Conservation (phyloP, 2,888 invertebrate species). For the Spialia ferax region DNA sequence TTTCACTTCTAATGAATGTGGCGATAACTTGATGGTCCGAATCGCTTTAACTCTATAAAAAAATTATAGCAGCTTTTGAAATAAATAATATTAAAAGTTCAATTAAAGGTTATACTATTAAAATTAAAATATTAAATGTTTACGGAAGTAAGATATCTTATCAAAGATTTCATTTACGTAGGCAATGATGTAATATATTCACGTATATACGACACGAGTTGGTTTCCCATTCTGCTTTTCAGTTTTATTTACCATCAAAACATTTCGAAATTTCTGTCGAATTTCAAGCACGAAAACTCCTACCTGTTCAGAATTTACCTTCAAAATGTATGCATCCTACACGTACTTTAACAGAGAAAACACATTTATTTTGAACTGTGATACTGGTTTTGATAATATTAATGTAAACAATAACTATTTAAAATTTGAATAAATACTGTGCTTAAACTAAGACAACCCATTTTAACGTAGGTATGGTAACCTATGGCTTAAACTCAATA, state of each 20-base stretch:
- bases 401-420: too few species aligned
- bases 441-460: too few species aligned
- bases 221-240: constrained; percentile 10
- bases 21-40: not conserved
- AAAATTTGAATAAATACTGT: too few species aligned
- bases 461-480: too few species aligned
- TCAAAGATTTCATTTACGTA: too few species aligned
- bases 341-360: not conserved
- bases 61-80: too few species aligned
- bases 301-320: constrained; percentile 8
- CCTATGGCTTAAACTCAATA: too few species aligned
- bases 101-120: too few species aligned
- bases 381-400: not conserved
- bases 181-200: not conserved
- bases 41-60: too few species aligned
- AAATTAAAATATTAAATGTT: too few species aligned
- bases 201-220: not conserved
- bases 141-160: too few species aligned
- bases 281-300: constrained; percentile 14
- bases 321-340: constrained; percentile 14
- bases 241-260: constrained; percentile 33
- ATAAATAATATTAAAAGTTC: too few species aligned
- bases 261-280: constrained; percentile 21
- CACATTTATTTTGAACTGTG: not conserved
- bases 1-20: not conserved